phyloP scores from a whole-genome alignment of 2,888 invertebrate species.

The Agonopterix alstromeriana region DNA sequence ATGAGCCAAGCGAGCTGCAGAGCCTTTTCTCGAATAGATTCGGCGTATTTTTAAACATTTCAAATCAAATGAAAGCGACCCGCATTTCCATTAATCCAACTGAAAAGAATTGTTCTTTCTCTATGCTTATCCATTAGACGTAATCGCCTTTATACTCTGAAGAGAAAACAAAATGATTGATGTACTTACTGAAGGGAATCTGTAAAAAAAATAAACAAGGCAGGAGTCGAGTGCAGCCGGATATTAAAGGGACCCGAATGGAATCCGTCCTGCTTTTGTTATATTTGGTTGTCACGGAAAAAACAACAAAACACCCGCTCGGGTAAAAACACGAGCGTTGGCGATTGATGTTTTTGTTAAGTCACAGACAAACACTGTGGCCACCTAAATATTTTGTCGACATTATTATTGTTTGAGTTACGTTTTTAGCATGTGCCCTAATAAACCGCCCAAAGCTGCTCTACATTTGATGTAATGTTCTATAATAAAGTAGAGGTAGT shows the following conservation, averaged over 20 bases:
- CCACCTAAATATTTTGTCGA: no score
- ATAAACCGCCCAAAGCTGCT: no score
- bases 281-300: constrained; percentile 24
- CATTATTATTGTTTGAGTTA: no score
- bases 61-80: not conserved
- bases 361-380: no score
- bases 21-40: no score
- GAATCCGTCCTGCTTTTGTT: constrained; percentile 29
- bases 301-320: constrained; percentile 32
- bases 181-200: constrained; percentile 6
- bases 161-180: constrained; percentile 13
- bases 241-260: constrained; percentile 50
- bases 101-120: constrained; percentile 1
- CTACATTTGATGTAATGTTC: no score
- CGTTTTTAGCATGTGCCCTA: no score
- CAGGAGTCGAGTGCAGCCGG: constrained; percentile 41
- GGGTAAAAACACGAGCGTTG: constrained; percentile 17
- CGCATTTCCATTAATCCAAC: not conserved
- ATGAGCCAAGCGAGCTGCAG: no score
- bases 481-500: no score
- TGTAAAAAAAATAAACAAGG: constrained; percentile 37
- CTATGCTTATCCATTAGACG: constrained; percentile 9
- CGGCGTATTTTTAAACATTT: not conserved
- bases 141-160: constrained; percentile 7
- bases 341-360: constrained; percentile 20